Evolutionary conservation across 2,888 invertebrate species (phyloP).

Genomic region (Smittia sp.): DNA sequence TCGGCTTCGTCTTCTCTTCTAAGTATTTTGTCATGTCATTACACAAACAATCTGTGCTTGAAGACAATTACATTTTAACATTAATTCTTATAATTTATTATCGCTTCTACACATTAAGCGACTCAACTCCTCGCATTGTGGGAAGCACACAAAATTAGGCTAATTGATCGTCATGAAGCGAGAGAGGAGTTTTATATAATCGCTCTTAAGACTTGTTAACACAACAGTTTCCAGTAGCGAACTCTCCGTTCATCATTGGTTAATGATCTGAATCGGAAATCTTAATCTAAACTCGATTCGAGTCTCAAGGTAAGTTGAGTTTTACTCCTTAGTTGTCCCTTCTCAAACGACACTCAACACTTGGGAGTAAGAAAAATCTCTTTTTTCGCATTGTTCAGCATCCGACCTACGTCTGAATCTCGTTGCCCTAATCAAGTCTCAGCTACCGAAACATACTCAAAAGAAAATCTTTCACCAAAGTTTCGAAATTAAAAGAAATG

Average conservation of each 20-base stretch:
- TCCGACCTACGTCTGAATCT: not conserved
- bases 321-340: not conserved
- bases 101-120: too few species aligned
- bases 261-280: not conserved
- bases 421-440: slow-evolving; percentile 13
- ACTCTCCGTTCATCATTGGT: not conserved
- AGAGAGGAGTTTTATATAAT: too few species aligned
- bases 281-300: not conserved
- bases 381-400: too few species aligned
- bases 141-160: too few species aligned
- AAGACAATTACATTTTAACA: not conserved
- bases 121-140: too few species aligned
- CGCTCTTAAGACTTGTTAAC: too few species aligned
- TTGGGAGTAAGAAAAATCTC: too few species aligned
- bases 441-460: not conserved
- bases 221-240: too few species aligned
- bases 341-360: too few species aligned
- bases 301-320: not conserved
- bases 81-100: too few species aligned
- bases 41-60: slow-evolving; percentile 20
- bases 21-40: slow-evolving; percentile 24
- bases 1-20: not conserved
- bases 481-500: slow-evolving; percentile 20
- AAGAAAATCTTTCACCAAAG: not conserved
- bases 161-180: too few species aligned